These are phyloP conservation scores for Garrulus glandarius DNA, from an alignment of 2,797 vertebrate species.

Conservation along the genomic window DNA sequence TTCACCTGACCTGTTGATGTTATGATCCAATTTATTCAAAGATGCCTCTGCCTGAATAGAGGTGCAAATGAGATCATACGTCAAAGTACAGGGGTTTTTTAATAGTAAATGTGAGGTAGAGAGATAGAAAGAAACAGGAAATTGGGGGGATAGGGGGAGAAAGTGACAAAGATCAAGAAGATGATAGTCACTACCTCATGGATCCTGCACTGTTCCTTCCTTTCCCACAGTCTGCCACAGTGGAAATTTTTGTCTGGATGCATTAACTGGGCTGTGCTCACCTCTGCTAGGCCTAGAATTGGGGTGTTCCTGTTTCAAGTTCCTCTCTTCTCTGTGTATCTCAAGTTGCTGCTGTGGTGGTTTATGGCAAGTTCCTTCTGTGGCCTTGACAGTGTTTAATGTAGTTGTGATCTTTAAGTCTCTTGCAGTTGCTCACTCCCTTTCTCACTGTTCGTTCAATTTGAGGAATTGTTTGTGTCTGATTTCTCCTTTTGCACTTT, in stretches of 20 bases:
- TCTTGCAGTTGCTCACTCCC: neutral
- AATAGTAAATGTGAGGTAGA: neutral
- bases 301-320: neutral
- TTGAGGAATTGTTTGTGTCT: neutral
- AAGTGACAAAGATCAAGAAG: too few relatives aligned
- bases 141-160: accelerated
- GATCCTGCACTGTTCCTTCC: neutral
- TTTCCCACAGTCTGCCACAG: neutral
- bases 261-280: neutral
- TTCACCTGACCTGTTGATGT: neutral
- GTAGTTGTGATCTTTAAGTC: neutral
- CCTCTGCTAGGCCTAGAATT: neutral
- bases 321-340: neutral
- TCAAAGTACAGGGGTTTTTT: neutral
- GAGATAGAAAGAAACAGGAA: neutral
- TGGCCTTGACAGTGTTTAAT: neutral
- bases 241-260: neutral
- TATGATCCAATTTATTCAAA: neutral
- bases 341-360: neutral
- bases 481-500: neutral
- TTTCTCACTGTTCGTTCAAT: neutral
- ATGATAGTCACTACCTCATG: accelerated
- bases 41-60: neutral
- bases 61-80: neutral
- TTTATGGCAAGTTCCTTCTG: too few relatives aligned